phyloP scores from a whole-genome alignment of 2,888 invertebrate genomes.

The Lathronympha strigana region DNA sequence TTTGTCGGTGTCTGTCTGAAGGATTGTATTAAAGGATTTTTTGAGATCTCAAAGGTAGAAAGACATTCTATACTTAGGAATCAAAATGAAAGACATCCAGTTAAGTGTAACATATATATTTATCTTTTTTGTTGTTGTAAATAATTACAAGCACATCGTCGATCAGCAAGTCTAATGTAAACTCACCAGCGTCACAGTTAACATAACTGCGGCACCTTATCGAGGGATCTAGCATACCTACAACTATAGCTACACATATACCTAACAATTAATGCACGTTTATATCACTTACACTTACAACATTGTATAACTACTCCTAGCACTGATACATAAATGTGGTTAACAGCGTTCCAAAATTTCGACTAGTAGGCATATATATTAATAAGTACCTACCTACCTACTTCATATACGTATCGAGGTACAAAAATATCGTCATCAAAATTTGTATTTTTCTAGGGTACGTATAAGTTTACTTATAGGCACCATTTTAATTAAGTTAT shows the following conservation, averaged over 20 bases:
- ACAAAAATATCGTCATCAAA: slow-evolving; percentile 24
- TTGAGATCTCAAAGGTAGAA: too few relatives aligned
- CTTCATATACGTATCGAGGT: slow-evolving; percentile 21
- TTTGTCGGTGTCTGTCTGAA: too few relatives aligned
- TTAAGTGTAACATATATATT: slow-evolving; percentile 32
- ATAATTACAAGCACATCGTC: slow-evolving; percentile 27
- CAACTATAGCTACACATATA: slow-evolving; percentile 38
- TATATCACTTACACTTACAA: slow-evolving; percentile 42
- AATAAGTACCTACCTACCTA: slow-evolving; percentile 17
- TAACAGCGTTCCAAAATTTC: slow-evolving; percentile 20
- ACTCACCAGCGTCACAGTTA: slow-evolving; percentile 65
- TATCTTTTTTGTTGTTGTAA: slow-evolving; percentile 25
- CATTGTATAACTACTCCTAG: slow-evolving; percentile 37
- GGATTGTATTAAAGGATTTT: too few relatives aligned
- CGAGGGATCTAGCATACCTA: slow-evolving; percentile 53
- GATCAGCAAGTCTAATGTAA: slow-evolving; percentile 34
- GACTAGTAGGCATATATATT: slow-evolving; percentile 23
- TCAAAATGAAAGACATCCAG: slow-evolving; percentile 3
- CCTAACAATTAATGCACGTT: slow-evolving; percentile 42
- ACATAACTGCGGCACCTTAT: slow-evolving; percentile 66
- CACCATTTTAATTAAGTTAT: neutral
- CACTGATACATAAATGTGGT: slow-evolving; percentile 32
- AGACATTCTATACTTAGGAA: neutral
- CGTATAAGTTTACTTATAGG: neutral
- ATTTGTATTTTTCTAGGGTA: slow-evolving; percentile 2